Percentiles rank a stretch among this genome's conserved stretches.
phyloP scores from a whole-genome alignment of 2,797 vertebrate species.

The Cetoscarus ocellatus region DNA sequence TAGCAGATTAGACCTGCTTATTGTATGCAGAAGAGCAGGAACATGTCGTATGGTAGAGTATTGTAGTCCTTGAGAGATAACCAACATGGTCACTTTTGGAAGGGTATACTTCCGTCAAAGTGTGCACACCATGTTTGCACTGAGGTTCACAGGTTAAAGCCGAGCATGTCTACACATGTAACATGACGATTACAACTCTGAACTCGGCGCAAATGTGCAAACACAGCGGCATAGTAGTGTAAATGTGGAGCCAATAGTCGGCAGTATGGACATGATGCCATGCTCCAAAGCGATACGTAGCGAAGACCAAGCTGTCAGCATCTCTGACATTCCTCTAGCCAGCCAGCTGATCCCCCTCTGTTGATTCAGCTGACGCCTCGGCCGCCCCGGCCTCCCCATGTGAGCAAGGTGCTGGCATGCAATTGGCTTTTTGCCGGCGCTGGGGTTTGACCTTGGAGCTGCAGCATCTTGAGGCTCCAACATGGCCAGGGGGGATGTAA shows the following conservation, averaged over 20 bases:
- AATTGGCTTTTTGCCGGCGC: conserved; percentile 50
- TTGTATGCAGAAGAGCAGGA: not conserved
- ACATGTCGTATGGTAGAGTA: not conserved
- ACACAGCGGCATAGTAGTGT: conserved; percentile 53
- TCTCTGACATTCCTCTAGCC: conserved; percentile 71
- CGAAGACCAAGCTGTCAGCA: conserved; percentile 56
- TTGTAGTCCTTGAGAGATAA: not conserved
- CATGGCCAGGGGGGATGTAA: conserved; percentile 10
- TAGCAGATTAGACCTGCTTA: conserved; percentile 19
- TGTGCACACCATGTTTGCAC: conserved; percentile 3
- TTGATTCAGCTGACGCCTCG: conserved; percentile 81
- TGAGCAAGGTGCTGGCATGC: conserved; percentile 67
- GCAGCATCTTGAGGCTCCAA: conserved; percentile 68
- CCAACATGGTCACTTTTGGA: not conserved
- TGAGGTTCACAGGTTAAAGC: conserved; percentile 3
- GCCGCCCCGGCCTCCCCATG: conserved; percentile 41
- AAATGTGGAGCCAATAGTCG: conserved; percentile 63
- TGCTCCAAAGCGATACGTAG: conserved; percentile 46
- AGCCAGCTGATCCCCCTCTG: conserved; percentile 77
- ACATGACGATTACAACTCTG: conserved; percentile 16
- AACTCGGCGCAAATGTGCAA: conserved; percentile 61
- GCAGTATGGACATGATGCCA: conserved; percentile 52
- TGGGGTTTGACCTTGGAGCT: conserved; percentile 77
- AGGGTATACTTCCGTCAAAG: not conserved
- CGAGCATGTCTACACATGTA: conserved; percentile 22